Evolutionary conservation across 2,888 invertebrate species (phyloP), one percentile per base, ranked within the genome.

Genomic region (Eumerus sabulonum): DNA sequence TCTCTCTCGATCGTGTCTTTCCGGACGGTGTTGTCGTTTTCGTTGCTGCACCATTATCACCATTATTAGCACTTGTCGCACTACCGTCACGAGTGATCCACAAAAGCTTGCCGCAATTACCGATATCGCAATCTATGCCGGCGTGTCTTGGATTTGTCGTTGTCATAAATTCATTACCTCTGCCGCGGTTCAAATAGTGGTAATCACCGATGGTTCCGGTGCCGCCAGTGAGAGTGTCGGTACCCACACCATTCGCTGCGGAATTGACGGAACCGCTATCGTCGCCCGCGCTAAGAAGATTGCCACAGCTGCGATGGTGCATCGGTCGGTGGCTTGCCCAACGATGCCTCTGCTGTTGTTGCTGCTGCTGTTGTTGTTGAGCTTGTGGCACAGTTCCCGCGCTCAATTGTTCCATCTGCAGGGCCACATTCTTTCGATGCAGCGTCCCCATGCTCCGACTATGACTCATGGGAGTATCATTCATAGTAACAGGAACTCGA

Each of bases 61-160:
- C 48, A 53, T 64, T 67, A 53, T 68, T 67, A 60, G 73, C 66
- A 54, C 53, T 56, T 68, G 82, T 77, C 67, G 42, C 54, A 63
- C 74, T 57, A 53, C 60, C 70, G 17, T 70, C 63, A 73, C 85
- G 86, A 53, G 84, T 86, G 73, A 88, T 82, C 88, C 88, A 88
- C 17, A 88, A 84, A 63, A 88, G 82, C 84, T 88, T 88, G 64
- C 88, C 88, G 76, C 88, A 88, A 81, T 88, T 88, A 51, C 85
- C 84, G 76, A 88, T 85, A 74, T 87, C 85, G 82, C 88, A 88
- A 76, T 83, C 83, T 73, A 83, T 82, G 17, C 45, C 42, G 1
- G 50, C 48, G 60, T 54, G 73, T 68, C 73, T 57, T 53, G 73
- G 72, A 47, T 36, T 66, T 60, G 83, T 11, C 72, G 81, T 27